Evolutionary conservation across 1,140 invertebrate genomes (phyloP).

Genomic region (Cepaea nemoralis): DNA sequence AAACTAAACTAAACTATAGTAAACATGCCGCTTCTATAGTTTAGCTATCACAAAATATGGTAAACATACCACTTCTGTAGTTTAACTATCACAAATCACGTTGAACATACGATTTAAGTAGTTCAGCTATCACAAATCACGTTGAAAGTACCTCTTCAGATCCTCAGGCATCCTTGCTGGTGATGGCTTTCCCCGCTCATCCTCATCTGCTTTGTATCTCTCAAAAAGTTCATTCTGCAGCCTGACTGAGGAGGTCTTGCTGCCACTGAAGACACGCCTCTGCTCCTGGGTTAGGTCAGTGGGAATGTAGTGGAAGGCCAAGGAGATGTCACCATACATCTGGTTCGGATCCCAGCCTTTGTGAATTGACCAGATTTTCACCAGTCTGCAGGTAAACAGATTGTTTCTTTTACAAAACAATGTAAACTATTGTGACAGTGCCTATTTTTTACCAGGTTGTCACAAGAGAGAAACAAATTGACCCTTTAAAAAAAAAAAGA

Average conservation of each 20-base stretch:
- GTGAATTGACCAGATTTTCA: conserved; percentile 36
- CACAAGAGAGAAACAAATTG: no score
- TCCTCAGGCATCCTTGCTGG: not conserved
- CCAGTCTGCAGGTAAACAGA: conserved; percentile 6
- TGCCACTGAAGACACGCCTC: conserved; percentile 14
- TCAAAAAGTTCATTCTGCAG: conserved; percentile 1
- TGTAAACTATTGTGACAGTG: no score
- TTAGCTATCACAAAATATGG: no score
- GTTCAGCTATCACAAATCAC: not conserved
- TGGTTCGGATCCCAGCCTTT: conserved; percentile 38
- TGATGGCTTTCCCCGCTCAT: not conserved
- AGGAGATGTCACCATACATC: conserved; percentile 33
- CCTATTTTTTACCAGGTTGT: no score
- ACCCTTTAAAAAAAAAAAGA: no score
- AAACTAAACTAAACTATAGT: no score
- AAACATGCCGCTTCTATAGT: no score
- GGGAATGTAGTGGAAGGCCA: conserved; percentile 26
- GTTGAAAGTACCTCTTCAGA: conserved; percentile 1
- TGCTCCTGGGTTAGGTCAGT: not conserved
- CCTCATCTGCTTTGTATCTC: not conserved
- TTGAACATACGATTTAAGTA: no score
- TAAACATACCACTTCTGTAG: no score
- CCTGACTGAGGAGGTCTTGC: not conserved
- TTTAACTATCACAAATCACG: no score
- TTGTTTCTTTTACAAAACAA: no score